These are phyloP conservation scores for Drosophila stalkeri DNA, from an alignment of 2,888 invertebrate species.

Conservation along the genomic window DNA sequence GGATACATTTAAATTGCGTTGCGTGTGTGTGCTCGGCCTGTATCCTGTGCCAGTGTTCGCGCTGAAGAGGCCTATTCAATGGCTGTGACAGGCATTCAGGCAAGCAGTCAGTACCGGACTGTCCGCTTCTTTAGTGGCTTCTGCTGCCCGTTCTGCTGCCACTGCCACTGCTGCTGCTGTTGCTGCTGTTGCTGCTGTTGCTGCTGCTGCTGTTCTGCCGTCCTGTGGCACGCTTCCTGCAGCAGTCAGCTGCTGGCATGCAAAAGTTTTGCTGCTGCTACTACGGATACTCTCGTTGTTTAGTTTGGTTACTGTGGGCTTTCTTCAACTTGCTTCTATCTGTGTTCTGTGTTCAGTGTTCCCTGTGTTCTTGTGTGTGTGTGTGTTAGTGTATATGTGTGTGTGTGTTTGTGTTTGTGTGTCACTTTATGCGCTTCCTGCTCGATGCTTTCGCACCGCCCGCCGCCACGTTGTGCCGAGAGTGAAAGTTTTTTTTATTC, in stretches of 20 bases:
- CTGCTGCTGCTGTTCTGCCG: slow-evolving; percentile 22
- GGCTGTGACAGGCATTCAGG: slow-evolving; percentile 53
- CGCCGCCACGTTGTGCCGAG: slow-evolving; percentile 77
- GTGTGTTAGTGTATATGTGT: slow-evolving; percentile 16
- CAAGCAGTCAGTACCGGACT: slow-evolving; percentile 53
- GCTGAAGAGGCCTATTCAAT: slow-evolving; percentile 67
- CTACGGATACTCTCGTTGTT: slow-evolving; percentile 55
- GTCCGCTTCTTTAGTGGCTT: slow-evolving; percentile 39
- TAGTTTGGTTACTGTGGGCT: slow-evolving; percentile 42
- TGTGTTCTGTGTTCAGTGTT: slow-evolving; percentile 10
- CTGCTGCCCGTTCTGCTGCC: slow-evolving; percentile 22
- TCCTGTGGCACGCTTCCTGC: slow-evolving; percentile 70
- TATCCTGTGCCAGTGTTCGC: slow-evolving; percentile 67
- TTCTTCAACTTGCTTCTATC: slow-evolving; percentile 32
- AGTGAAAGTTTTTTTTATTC: slow-evolving; percentile 69
- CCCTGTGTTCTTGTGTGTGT: slow-evolving; percentile 12
- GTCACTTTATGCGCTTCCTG: slow-evolving; percentile 78
- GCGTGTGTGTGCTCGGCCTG: slow-evolving; percentile 63
- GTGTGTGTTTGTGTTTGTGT: slow-evolving; percentile 57
- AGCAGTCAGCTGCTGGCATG: slow-evolving; percentile 74
- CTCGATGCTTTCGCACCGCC: slow-evolving; percentile 63
- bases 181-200: slow-evolving; percentile 7
- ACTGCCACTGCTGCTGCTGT: slow-evolving; percentile 20
- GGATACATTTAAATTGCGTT: slow-evolving; percentile 78
- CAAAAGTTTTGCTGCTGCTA: slow-evolving; percentile 44